Conservation (phyloP, 2,113 vertebrate genomes). For the Gorilla gorilla region DNA sequence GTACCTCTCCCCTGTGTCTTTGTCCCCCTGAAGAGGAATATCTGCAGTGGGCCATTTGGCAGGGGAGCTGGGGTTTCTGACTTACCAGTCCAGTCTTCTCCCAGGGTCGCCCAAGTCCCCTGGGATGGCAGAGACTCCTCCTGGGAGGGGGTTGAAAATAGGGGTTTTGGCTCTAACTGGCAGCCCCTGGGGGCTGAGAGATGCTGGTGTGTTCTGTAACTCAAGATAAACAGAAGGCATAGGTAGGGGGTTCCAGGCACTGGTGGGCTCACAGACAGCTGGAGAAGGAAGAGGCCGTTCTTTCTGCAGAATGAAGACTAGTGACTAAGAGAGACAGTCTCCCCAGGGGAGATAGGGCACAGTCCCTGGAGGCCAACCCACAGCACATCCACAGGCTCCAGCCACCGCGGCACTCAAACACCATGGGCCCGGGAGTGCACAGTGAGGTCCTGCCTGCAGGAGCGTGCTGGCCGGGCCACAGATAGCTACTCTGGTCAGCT, state of each 20-base stretch:
- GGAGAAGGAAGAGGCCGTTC: background rate
- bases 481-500: background rate
- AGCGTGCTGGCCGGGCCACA: accelerated
- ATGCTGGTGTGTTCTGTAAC: background rate
- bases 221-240: background rate
- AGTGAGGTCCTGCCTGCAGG: accelerated
- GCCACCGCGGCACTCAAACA: background rate
- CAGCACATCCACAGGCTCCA: background rate
- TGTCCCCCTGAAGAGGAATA: background rate
- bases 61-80: background rate
- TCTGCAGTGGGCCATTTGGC: background rate
- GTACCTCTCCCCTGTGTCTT: background rate
- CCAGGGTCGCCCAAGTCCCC: background rate
- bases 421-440: background rate
- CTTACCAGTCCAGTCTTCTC: background rate
- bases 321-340: background rate
- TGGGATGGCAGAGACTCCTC: background rate
- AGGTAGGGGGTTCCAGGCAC: background rate
- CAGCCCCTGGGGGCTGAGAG: background rate
- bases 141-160: background rate
- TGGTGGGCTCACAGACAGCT: background rate
- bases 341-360: accelerated
- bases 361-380: background rate
- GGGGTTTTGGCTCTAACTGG: background rate
- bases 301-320: background rate